phyloP scores from a whole-genome alignment of 1,140 invertebrate species.

The Drosophila willistoni region DNA sequence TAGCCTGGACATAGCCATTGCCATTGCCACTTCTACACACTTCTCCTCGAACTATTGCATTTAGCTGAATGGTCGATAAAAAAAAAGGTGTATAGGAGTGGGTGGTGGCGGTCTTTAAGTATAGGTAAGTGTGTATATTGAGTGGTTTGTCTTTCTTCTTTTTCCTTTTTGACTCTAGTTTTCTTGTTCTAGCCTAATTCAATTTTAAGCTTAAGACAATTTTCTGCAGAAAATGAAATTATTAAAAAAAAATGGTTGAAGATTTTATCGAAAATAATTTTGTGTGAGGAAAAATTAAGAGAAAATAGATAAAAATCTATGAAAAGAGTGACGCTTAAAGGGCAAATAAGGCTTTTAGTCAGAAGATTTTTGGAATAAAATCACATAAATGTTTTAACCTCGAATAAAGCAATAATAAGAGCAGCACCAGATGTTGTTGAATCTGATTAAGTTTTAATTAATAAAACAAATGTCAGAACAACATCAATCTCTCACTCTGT shows the following conservation, averaged over 20 bases:
- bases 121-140: not conserved
- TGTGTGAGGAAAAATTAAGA: conserved; percentile 30
- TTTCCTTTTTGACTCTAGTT: not conserved
- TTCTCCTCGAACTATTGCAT: conserved; percentile 14
- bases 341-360: conserved; percentile 17
- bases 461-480: conserved; percentile 72
- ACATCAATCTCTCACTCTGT: conserved; percentile 40
- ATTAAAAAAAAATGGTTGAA: conserved; percentile 61
- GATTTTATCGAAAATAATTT: conserved; percentile 75
- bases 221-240: conserved; percentile 66
- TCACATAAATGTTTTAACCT: conserved; percentile 1
- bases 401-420: not conserved
- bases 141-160: conserved; percentile 6
- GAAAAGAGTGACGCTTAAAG: conserved; percentile 21
- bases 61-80: conserved; percentile 5
- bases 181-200: conserved; percentile 50
- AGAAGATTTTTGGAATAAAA: not conserved
- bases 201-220: conserved; percentile 72
- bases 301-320: not conserved
- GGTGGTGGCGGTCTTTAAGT: not conserved
- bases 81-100: conserved; percentile 4
- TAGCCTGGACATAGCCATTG: conserved; percentile 34
- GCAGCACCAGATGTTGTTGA: conserved; percentile 39
- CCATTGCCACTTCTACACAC: conserved; percentile 1
- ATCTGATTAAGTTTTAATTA: conserved; percentile 75